These are phyloP conservation scores for Lepidiolamprologus cunningtoni DNA, from an alignment of 2,113 vertebrate species.

Conservation along the genomic window DNA sequence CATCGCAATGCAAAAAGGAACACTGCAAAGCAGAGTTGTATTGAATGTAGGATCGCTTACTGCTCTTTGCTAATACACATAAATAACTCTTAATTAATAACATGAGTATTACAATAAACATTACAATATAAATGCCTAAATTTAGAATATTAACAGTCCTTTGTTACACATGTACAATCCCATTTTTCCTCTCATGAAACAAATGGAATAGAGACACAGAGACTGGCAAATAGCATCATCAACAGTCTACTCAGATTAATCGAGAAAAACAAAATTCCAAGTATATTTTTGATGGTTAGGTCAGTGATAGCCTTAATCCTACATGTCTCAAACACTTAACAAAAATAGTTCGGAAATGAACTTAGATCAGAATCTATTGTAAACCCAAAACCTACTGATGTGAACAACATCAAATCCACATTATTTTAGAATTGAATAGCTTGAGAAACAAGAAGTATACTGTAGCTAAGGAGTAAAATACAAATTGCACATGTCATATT, in stretches of 20 bases:
- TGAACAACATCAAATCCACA: neutral
- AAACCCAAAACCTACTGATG: neutral
- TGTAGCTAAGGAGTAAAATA: conserved; percentile 10
- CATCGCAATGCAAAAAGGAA: conserved; percentile 66
- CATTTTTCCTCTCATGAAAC: conserved; percentile 28
- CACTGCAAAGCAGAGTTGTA: conserved; percentile 63
- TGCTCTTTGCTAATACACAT: conserved; percentile 55
- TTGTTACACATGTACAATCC: conserved; percentile 72
- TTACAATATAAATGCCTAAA: conserved; percentile 71
- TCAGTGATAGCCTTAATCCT: neutral
- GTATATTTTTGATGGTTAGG: neutral
- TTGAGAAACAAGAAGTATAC: conserved; percentile 10
- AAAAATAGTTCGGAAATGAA: neutral
- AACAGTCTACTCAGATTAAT: conserved; percentile 12
- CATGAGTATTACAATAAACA: conserved; percentile 70
- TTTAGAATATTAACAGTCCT: conserved; percentile 72
- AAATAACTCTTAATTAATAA: conserved; percentile 58
- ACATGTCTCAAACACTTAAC: conserved; percentile 10
- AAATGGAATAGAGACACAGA: conserved; percentile 30
- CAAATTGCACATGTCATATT: conserved; percentile 21
- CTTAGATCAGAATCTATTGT: neutral
- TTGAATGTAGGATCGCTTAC: conserved; percentile 44
- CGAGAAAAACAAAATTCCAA: conserved; percentile 13
- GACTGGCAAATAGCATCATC: neutral
- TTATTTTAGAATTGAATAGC: neutral